Conservation (phyloP, 2,888 invertebrate species). For the Synanthedon myopaeformis region DNA sequence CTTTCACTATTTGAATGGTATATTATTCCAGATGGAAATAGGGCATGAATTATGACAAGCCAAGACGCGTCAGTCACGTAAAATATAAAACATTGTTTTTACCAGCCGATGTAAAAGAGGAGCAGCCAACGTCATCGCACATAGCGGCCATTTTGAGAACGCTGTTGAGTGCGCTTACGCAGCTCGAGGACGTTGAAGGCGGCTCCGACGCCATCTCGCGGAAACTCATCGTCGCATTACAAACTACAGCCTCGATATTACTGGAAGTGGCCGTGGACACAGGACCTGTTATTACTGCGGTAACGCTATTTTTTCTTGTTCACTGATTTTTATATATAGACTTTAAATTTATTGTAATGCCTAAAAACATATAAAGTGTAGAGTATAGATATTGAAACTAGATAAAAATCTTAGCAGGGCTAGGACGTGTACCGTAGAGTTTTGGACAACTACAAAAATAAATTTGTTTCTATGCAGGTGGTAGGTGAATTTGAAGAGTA, state of each 20-base stretch:
- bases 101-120: not conserved
- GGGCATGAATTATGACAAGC: too few relatives aligned
- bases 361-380: too few relatives aligned
- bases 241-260: not conserved
- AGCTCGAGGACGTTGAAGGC: not conserved
- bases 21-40: too few relatives aligned
- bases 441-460: not conserved
- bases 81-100: not conserved
- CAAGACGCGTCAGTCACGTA: too few relatives aligned
- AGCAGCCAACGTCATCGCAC: not conserved
- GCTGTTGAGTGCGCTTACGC: not conserved
- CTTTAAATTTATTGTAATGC: too few relatives aligned
- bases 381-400: too few relatives aligned
- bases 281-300: not conserved
- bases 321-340: too few relatives aligned
- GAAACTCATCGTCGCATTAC: not conserved
- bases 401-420: too few relatives aligned
- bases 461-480: constrained; percentile 20
- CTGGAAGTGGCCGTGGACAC: not conserved
- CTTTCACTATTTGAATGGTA: too few relatives aligned
- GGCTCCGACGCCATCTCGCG: not conserved
- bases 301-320: not conserved
- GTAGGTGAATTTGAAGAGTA: constrained; percentile 40
- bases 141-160: not conserved
- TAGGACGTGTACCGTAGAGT: too few relatives aligned